Conservation (phyloP, 2,888 invertebrate genomes). For the Drosophila paracracens region DNA sequence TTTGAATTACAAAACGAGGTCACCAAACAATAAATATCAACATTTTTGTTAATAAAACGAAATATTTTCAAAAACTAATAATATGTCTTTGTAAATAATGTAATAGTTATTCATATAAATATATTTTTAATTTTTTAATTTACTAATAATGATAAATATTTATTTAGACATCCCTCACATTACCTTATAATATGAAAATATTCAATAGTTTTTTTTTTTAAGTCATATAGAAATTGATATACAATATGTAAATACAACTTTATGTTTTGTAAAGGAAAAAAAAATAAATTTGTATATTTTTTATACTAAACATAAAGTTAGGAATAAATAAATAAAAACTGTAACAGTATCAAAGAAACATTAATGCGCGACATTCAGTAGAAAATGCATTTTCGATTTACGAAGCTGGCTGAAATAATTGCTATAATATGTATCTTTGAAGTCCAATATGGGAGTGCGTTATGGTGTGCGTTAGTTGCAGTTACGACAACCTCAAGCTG, state of each 20-base stretch:
- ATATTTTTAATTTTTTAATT: background rate
- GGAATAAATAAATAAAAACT: background rate
- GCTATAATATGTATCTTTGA: too few species aligned
- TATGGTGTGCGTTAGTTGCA: background rate
- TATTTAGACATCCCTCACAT: too few species aligned
- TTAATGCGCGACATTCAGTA: background rate
- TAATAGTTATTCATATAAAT: background rate
- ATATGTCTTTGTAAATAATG: background rate
- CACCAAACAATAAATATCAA: background rate
- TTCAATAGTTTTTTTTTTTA: background rate
- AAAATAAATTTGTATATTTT: background rate
- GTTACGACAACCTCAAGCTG: background rate
- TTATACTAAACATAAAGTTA: background rate
- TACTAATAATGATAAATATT: too few species aligned
- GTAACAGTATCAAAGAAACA: background rate
- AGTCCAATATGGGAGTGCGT: background rate
- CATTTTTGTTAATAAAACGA: background rate
- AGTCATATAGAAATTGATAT: background rate
- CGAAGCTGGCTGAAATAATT: background rate
- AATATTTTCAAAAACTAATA: background rate
- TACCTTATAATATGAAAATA: too few species aligned
- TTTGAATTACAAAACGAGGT: background rate
- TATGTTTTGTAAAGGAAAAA: background rate
- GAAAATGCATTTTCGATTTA: background rate
- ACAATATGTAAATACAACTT: background rate